Evolutionary conservation across 2,797 vertebrate species (phyloP).

Genomic region (Okamejei kenojei): DNA sequence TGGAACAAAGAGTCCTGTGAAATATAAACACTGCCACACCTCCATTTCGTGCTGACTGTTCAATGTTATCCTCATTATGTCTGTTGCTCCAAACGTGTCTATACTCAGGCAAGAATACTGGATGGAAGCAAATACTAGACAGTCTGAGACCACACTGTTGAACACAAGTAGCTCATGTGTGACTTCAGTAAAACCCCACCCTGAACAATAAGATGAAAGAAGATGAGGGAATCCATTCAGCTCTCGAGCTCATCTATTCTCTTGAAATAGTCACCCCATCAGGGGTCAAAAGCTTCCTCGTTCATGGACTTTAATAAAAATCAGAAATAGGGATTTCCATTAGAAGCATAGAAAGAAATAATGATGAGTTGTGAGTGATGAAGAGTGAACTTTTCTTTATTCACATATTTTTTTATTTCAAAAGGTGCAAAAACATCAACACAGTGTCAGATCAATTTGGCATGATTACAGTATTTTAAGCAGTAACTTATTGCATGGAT

Average conservation of each 20-base stretch:
- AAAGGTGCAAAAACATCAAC: neutral
- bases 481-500: too few relatives aligned
- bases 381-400: neutral
- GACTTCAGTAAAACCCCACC: neutral
- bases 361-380: neutral
- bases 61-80: neutral
- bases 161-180: neutral
- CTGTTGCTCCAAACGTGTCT: neutral
- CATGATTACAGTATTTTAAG: neutral
- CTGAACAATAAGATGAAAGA: neutral
- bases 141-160: neutral
- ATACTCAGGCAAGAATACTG: neutral
- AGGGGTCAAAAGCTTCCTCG: neutral
- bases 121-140: neutral
- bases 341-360: neutral
- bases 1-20: too few relatives aligned
- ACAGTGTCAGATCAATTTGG: neutral
- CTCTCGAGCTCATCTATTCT: neutral
- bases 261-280: too few relatives aligned
- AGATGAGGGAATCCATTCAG: neutral
- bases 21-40: too few relatives aligned
- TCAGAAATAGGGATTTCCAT: neutral
- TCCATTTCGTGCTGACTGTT: neutral
- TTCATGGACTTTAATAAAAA: neutral
- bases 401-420: neutral